These are phyloP conservation scores for Drosophila ogumai DNA, from an alignment of 1,140 invertebrate genomes.

Conservation along the genomic window DNA sequence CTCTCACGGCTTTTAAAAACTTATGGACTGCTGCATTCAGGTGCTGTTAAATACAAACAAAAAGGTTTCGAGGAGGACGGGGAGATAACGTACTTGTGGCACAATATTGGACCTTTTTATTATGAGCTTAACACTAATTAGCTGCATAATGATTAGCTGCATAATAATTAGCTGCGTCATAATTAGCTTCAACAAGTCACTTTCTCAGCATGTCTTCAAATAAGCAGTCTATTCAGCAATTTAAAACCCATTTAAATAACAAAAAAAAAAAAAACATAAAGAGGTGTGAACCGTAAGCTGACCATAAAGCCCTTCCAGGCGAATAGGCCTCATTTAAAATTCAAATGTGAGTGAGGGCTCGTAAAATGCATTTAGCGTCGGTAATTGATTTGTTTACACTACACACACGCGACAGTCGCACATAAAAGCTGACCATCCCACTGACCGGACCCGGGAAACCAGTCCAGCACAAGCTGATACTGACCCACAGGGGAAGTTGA, in stretches of 20 bases:
- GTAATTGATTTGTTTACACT: conserved; percentile 78
- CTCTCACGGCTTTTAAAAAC: conserved; percentile 16
- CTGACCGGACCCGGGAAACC: conserved; percentile 10
- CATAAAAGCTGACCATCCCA: conserved; percentile 44
- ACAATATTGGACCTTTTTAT: background rate
- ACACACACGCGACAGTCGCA: conserved; percentile 59
- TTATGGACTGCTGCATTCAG: conserved; percentile 31
- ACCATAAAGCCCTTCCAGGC: conserved; percentile 37
- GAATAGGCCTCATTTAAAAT: conserved; percentile 69
- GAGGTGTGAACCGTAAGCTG: conserved; percentile 65
- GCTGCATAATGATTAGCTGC: conserved; percentile 36
- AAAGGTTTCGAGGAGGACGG: conserved; percentile 10
- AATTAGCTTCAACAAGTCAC: conserved; percentile 27
- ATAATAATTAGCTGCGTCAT: conserved; percentile 36
- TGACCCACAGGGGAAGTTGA: conserved; percentile 10
- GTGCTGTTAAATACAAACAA: conserved; percentile 31
- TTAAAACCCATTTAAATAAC: conserved; percentile 58
- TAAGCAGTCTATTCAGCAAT: conserved; percentile 33
- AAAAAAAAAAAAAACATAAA: conserved; percentile 61
- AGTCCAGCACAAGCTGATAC: conserved; percentile 13
- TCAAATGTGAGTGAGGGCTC: conserved; percentile 64
- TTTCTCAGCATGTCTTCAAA: conserved; percentile 18
- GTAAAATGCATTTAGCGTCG: conserved; percentile 70
- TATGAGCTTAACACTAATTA: background rate
- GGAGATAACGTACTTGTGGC: conserved; percentile 24